phyloP scores from a whole-genome alignment of 2,888 invertebrate genomes.

The Plebejus anna region DNA sequence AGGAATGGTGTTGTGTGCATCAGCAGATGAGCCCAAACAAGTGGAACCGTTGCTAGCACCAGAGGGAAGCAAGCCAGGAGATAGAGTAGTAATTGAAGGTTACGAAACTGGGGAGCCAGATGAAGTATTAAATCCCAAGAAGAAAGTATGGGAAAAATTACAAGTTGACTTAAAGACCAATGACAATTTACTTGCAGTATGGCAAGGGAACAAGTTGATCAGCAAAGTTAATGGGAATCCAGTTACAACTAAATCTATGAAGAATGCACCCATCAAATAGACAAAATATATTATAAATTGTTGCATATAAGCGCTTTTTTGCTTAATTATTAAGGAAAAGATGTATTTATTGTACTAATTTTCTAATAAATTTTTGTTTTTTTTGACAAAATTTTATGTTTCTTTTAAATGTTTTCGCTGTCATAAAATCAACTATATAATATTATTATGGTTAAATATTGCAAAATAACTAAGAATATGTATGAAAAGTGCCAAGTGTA shows the following conservation, averaged over 20 bases:
- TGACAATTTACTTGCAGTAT: constrained; percentile 86
- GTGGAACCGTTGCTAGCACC: constrained; percentile 94
- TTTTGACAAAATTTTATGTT: background rate
- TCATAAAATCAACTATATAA: too few species aligned
- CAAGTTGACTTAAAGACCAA: constrained; percentile 89
- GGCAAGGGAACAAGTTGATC: constrained; percentile 90
- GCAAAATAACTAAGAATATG: too few species aligned
- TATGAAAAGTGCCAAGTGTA: too few species aligned
- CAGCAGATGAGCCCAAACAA: constrained; percentile 86
- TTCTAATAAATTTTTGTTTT: background rate
- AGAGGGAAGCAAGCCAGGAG: constrained; percentile 87
- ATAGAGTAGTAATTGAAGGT: constrained; percentile 90
- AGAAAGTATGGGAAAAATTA: constrained; percentile 97
- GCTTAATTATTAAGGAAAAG: background rate
- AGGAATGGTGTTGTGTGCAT: constrained; percentile 97
- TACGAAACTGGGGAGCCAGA: constrained; percentile 89
- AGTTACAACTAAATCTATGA: constrained; percentile 86
- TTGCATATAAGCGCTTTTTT: constrained; percentile 6
- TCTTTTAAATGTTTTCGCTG: too few species aligned
- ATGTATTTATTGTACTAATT: constrained; percentile 9
- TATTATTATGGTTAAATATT: too few species aligned
- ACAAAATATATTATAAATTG: background rate
- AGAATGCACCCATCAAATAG: constrained; percentile 91
- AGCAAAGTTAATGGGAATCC: constrained; percentile 86
- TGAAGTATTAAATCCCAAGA: constrained; percentile 94